A percentile compares a stretch with the other conserved stretches of the same genome.
Evolutionary conservation across 1,140 invertebrate species (phyloP).

Genomic region (Pseudomyrmex gracilis): DNA sequence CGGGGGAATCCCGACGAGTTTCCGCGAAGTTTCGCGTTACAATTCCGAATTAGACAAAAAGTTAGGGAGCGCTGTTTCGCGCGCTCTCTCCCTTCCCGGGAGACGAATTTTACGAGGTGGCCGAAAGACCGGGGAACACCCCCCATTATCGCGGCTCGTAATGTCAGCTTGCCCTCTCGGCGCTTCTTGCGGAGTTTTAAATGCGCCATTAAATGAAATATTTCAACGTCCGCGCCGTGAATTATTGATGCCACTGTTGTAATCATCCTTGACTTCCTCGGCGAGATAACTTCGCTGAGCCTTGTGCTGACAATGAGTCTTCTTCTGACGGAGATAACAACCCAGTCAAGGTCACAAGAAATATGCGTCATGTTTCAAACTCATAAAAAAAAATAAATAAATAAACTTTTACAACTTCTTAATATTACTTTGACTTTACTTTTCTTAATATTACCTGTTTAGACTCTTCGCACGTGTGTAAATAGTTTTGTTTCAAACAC

Average conservation of each 20-base stretch:
- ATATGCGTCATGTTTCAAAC: too few relatives aligned
- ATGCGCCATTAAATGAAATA: slow-evolving; percentile 63
- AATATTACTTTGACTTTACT: too few relatives aligned
- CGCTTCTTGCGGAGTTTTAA: slow-evolving; percentile 64
- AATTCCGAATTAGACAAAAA: slow-evolving; percentile 46
- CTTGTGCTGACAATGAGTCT: too few relatives aligned
- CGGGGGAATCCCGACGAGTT: slow-evolving; percentile 2
- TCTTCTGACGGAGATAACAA: too few relatives aligned
- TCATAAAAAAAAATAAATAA: too few relatives aligned
- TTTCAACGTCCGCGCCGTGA: slow-evolving; percentile 27
- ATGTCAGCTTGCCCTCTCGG: slow-evolving; percentile 54
- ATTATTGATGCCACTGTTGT: slow-evolving; percentile 43
- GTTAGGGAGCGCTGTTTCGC: slow-evolving; percentile 9
- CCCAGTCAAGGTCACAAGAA: too few relatives aligned
- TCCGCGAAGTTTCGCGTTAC: slow-evolving; percentile 7
- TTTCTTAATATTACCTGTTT: too few relatives aligned
- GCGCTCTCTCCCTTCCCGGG: slow-evolving; percentile 14
- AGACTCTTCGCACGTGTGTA: too few relatives aligned
- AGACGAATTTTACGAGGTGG: slow-evolving; percentile 63
- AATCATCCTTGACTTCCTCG: slow-evolving; percentile 21
- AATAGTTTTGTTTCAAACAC: too few relatives aligned
- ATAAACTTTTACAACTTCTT: too few relatives aligned
- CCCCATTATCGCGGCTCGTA: slow-evolving; percentile 60
- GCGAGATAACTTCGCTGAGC: not conserved
- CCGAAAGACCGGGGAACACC: slow-evolving; percentile 54